Evolutionary conservation across 2,113 vertebrate species (phyloP), one percentile per base, ranked within the genome.

Genomic region (Herpailurus yagouaroundi): DNA sequence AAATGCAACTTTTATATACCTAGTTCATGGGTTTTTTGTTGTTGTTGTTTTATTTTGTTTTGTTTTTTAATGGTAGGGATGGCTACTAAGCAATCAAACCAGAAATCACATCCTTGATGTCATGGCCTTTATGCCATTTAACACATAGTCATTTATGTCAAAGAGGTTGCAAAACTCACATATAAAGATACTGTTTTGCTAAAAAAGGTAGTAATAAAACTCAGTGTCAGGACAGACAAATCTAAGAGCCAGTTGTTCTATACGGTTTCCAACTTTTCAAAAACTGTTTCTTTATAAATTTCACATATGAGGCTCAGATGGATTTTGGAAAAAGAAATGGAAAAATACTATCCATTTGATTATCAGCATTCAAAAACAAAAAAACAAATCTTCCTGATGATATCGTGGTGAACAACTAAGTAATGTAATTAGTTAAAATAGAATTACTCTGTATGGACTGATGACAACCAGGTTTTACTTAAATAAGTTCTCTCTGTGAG

Each of bases 191-290:
- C 2, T 38, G 11, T 77, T 94, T 77, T 81, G 5, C 88, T 93
- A 85, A 91, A 86, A 86, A 95, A 77, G 74, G 68, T 36, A n/a
- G 73, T 68, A 84, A 38, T 48, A 92, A 69, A 95, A 91, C 84
- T 85, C n/a, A 93, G 1, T 79, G 92, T 60, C 29, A 80, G 13
- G 38, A 79, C 36, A 73, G 18, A 87, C 21, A 12, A 36, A 73
- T 83, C 16, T 33, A 69, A 81, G 6, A 89, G 38, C 7, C 27
- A 52, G 79, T 92, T 73, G 14, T 87, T 93, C 27, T 89, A 50
- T 79, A 41, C 11, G 5, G 69, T 84, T 79, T 73, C 29, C 45
- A 89, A 55, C 33, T 79, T 82, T 83, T 60, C 57, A 71, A 88
- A 94, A 83, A 21, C 33, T 71, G 1, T 73, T 74, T 81, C 79